phyloP scores from a whole-genome alignment of 2,113 vertebrate genomes.

The Epinephelus lanceolatus region DNA sequence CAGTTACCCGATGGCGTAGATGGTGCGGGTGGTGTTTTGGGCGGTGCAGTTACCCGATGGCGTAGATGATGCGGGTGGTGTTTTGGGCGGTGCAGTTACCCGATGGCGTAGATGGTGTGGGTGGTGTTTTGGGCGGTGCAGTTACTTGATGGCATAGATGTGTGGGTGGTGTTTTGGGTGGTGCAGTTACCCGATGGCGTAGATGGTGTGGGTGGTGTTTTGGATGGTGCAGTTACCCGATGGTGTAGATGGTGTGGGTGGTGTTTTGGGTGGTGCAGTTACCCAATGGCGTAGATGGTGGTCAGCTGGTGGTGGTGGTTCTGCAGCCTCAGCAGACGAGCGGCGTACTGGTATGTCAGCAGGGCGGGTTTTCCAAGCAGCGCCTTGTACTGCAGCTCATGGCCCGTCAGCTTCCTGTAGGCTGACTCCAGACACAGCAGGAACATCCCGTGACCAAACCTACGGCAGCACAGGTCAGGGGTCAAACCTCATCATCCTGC shows the following conservation, averaged over 20 bases:
- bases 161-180: background rate
- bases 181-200: too few relatives aligned
- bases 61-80: conserved; percentile 82
- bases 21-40: conserved; percentile 28
- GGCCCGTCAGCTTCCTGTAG: conserved; percentile 91
- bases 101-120: too few relatives aligned
- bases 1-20: conserved; percentile 69
- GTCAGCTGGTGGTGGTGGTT: conserved; percentile 75
- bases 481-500: background rate
- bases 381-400: conserved; percentile 88
- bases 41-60: conserved; percentile 71
- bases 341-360: conserved; percentile 90
- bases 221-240: too few relatives aligned
- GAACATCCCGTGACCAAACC: conserved; percentile 92
- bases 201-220: background rate
- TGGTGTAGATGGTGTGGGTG: conserved; percentile 76
- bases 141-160: background rate
- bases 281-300: conserved; percentile 91
- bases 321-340: conserved; percentile 80
- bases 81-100: background rate
- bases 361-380: conserved; percentile 92
- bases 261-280: conserved; percentile 26
- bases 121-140: background rate
- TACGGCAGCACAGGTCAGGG: conserved; percentile 45
- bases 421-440: conserved; percentile 92